A percentile compares a stretch with the other conserved stretches of the same genome.
Conservation (phyloP, 30 jellyfish, hydroid and myxozoan species). For the Phacellophora camtschatica region DNA sequence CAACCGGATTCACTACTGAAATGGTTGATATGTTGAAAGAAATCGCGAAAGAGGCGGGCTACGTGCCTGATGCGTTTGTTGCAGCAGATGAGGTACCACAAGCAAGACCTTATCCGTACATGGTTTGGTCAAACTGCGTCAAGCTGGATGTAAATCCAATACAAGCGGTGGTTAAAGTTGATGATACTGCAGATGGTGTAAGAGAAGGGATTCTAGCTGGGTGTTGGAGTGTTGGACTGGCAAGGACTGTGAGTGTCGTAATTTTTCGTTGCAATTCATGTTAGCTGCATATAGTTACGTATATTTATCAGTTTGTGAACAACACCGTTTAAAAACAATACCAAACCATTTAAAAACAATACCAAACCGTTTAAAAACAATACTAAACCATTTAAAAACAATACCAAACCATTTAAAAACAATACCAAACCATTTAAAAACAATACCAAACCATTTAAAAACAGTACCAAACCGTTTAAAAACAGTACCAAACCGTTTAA, state of each 20-base stretch:
- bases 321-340: not conserved
- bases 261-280: not conserved
- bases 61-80: constrained; percentile 85
- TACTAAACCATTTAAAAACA: no score
- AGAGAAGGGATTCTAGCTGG: constrained; percentile 95
- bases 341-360: no score
- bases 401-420: no score
- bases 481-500: no score
- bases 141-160: constrained; percentile 89
- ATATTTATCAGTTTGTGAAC: not conserved
- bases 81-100: constrained; percentile 98
- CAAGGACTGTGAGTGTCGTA: constrained; percentile 77
- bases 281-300: not conserved
- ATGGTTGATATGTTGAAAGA: constrained; percentile 75
- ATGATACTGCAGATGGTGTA: constrained; percentile 97
- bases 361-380: no score
- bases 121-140: constrained; percentile 92
- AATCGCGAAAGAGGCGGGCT: constrained; percentile 80
- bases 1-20: constrained; percentile 92
- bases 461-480: no score
- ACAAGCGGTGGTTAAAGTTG: constrained; percentile 95
- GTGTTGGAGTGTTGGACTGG: constrained; percentile 96
- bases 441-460: no score
- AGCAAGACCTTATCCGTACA: constrained; percentile 93
- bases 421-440: no score